phyloP scores from a whole-genome alignment of 2,888 invertebrate genomes.

The Calameuta idolon region DNA sequence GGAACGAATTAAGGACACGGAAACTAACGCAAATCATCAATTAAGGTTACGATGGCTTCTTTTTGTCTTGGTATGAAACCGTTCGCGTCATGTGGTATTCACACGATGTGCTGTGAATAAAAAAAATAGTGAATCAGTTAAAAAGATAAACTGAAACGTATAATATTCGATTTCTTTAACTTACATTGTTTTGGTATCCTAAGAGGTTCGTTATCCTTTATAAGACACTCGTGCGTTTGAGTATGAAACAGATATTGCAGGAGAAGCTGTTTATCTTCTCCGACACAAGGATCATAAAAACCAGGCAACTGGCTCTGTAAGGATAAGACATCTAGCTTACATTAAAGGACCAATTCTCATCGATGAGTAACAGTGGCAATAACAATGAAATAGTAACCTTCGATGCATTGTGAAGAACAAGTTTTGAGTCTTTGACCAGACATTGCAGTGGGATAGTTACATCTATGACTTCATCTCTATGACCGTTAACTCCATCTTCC shows the following conservation, averaged over 20 bases:
- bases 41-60: slow-evolving; percentile 23
- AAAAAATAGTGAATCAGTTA: neutral
- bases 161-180: slow-evolving; percentile 42
- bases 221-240: slow-evolving; percentile 81
- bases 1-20: neutral
- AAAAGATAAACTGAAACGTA: slow-evolving; percentile 36
- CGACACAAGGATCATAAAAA: slow-evolving; percentile 95
- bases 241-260: slow-evolving; percentile 89
- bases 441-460: slow-evolving; percentile 97
- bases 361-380: neutral
- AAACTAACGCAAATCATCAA: slow-evolving; percentile 7
- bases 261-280: slow-evolving; percentile 89
- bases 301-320: slow-evolving; percentile 93
- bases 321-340: slow-evolving; percentile 25
- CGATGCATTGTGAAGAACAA: slow-evolving; percentile 85
- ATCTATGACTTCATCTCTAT: slow-evolving; percentile 78
- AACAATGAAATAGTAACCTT: slow-evolving; percentile 74
- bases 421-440: slow-evolving; percentile 89
- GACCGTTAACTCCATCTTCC: slow-evolving; percentile 48
- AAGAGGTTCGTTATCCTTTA: slow-evolving; percentile 84
- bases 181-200: slow-evolving; percentile 82
- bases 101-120: slow-evolving; percentile 63
- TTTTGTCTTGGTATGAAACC: slow-evolving; percentile 26
- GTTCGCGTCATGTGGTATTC: slow-evolving; percentile 64
- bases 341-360: neutral